Evolutionary conservation across 1,140 invertebrate genomes (phyloP), one percentile per base, ranked within the genome.

Genomic region (Asbolus verrucosus): DNA sequence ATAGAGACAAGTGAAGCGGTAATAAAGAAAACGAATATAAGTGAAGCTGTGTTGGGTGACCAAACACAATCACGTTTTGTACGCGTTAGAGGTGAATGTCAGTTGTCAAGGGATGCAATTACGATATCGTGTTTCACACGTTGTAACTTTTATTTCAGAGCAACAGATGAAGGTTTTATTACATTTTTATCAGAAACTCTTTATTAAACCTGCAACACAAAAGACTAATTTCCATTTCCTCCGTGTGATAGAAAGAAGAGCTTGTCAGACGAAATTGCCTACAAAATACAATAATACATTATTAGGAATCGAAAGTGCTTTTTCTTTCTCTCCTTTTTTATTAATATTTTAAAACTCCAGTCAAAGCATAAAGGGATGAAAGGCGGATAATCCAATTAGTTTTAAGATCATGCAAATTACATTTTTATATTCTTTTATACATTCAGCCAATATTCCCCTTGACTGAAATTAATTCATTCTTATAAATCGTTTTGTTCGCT

Each of bases 371-470:
- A 41, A 63, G 27, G 39, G 61, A 63, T 41, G 33, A 63, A 63
- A 63, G 38, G 61, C 61, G 39, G 61, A 63, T 63, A 63, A 63
- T 63, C 61, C 61, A 63, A 63, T 63, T 39, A 38, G 61, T 38
- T 63, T 39, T 41, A 41, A 63, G 61, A 63, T 63, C 39, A 63
- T 63, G 61, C 33, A 63, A 63, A 63, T 63, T 63, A 63, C 61
- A 63, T 63, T 63, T 63, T 63, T 63, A 63, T 63, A 63, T 63
- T 63, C 61, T 39, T 63, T 63, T 63, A 63, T 27, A 41, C 46
- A 9, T 27, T 21, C 46, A 46, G 13, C 41, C 18, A 21, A 46
- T 46, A 19, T 46, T 54, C 46, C n/a, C 21, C 21, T 54, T 14
- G 19, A 27, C n/a, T 14, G n/a, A 27, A 54, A 54, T 54, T 54